A percentile compares a stretch with the other conserved stretches of the same genome.
Evolutionary conservation across 1,140 invertebrate genomes (phyloP).

Genomic region (Pogonomyrmex barbatus): DNA sequence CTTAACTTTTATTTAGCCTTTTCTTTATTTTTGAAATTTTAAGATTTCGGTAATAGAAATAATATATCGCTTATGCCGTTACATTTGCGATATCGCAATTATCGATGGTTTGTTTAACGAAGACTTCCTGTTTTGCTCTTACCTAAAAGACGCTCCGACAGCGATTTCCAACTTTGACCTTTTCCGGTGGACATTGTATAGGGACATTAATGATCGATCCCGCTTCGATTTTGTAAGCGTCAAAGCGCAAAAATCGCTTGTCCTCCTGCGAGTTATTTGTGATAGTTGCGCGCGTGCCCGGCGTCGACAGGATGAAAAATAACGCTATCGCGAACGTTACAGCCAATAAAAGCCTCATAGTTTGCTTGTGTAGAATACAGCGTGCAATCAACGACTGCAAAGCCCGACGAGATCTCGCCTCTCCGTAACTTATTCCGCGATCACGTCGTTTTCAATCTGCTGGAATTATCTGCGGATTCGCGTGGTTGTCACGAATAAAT

Average conservation of each 20-base stretch:
- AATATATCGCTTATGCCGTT: background rate
- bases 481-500: background rate
- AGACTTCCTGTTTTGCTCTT: slow-evolving; percentile 31
- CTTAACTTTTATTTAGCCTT: too few relatives aligned
- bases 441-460: slow-evolving; percentile 11
- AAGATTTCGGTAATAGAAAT: background rate
- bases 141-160: slow-evolving; percentile 81
- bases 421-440: background rate
- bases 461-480: slow-evolving; percentile 6
- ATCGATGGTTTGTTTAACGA: background rate
- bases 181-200: slow-evolving; percentile 77
- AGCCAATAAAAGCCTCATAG: slow-evolving; percentile 73
- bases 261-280: slow-evolving; percentile 22
- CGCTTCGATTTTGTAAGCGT: slow-evolving; percentile 58
- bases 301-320: slow-evolving; percentile 60
- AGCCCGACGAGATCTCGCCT: background rate
- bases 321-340: slow-evolving; percentile 63
- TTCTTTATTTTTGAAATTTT: background rate
- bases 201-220: slow-evolving; percentile 82
- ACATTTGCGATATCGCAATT: background rate
- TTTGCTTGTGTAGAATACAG: background rate
- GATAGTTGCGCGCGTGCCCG: slow-evolving; percentile 33
- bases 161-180: slow-evolving; percentile 76
- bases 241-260: slow-evolving; percentile 75
- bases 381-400: background rate